A percentile compares a stretch with the other conserved stretches of the same genome.
These are phyloP conservation scores for Eupelmus urozonus DNA, from an alignment of 2,888 invertebrate genomes.

Conservation along the genomic window DNA sequence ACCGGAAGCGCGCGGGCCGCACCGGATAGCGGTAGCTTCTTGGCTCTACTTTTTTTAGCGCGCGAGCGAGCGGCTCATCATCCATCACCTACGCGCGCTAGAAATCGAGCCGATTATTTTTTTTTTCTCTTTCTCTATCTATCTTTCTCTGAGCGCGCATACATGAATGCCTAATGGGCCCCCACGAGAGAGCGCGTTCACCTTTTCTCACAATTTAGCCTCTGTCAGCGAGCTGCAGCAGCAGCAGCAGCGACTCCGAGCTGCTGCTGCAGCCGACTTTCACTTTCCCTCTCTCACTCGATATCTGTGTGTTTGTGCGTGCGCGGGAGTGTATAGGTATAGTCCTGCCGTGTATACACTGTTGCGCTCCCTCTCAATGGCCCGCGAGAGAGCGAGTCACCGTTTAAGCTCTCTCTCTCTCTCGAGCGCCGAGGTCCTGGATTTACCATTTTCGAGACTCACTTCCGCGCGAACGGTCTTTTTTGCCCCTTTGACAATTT, in stretches of 20 bases:
- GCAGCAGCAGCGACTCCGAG: slow-evolving; percentile 25
- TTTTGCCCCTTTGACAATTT: neutral
- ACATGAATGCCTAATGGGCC: slow-evolving; percentile 47
- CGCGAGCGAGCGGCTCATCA: no score
- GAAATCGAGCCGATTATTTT: no score
- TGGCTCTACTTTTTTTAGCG: neutral
- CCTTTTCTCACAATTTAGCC: slow-evolving; percentile 58
- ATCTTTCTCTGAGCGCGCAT: slow-evolving; percentile 9
- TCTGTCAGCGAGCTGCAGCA: slow-evolving; percentile 46
- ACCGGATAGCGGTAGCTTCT: neutral
- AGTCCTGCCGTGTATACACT: neutral
- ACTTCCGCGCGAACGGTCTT: neutral
- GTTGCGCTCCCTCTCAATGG: slow-evolving; percentile 1
- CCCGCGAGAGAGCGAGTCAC: slow-evolving; percentile 18
- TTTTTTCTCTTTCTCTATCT: neutral
- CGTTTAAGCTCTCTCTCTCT: neutral
- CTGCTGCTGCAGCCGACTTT: slow-evolving; percentile 54
- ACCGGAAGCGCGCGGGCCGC: slow-evolving; percentile 13
- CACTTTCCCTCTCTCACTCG: slow-evolving; percentile 54
- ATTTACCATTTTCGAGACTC: neutral
- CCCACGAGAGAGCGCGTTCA: slow-evolving; percentile 50
- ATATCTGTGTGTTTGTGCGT: neutral
- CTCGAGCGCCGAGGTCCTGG: neutral
- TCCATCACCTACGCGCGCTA: neutral
- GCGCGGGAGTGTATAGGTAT: neutral